A percentile compares a stretch with the other conserved stretches of the same genome.
phyloP scores from a whole-genome alignment of 2,797 vertebrate species.

The Manis javanica region DNA sequence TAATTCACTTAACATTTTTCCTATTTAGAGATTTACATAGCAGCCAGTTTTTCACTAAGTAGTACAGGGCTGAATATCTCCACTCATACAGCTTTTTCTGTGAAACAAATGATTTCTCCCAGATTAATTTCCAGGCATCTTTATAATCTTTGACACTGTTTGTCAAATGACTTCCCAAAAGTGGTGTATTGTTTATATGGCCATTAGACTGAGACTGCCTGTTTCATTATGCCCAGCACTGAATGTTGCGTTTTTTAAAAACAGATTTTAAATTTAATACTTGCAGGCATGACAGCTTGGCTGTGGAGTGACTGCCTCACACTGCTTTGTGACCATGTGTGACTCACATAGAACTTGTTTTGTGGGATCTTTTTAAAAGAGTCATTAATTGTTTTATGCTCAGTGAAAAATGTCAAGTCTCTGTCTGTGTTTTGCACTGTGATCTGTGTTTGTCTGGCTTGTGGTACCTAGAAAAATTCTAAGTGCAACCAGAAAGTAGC shows the following conservation, averaged over 20 bases:
- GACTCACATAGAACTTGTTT: constrained; percentile 7
- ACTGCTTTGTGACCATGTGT: neutral
- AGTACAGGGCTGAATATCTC: neutral
- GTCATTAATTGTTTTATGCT: neutral
- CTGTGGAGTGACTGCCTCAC: neutral
- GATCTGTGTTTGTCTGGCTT: neutral
- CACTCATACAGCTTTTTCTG: neutral
- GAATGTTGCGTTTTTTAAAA: constrained; percentile 20
- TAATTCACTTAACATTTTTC: neutral
- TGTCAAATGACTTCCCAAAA: neutral
- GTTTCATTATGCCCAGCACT: neutral
- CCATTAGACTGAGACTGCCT: neutral
- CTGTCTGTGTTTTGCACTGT: neutral
- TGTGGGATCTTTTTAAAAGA: neutral
- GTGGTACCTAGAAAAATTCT: neutral
- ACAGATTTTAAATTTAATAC: constrained; percentile 46
- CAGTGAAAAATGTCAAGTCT: constrained; percentile 46
- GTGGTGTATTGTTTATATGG: neutral
- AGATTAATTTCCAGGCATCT: constrained; percentile 7
- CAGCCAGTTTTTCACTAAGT: neutral
- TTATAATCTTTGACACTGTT: neutral
- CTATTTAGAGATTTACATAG: neutral
- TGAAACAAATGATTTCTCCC: constrained; percentile 19
- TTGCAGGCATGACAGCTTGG: neutral
- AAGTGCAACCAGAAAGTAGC: neutral